Evolutionary conservation across 1,140 invertebrate species (phyloP).

Genomic region (Drosophila lacertosa): DNA sequence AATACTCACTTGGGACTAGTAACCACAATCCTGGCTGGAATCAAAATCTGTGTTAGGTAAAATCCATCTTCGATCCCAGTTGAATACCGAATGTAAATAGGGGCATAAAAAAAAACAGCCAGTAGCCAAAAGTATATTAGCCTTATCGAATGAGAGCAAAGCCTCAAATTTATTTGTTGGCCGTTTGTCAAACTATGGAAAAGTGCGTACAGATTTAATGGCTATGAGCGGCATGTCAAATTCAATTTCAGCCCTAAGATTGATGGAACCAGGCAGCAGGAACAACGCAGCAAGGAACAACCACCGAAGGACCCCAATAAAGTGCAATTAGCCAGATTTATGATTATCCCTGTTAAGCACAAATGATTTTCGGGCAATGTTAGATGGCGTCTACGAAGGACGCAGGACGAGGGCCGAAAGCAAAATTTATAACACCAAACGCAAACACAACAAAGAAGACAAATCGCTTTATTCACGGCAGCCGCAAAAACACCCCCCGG

Average conservation of each 20-base stretch:
- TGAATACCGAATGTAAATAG: too few species aligned
- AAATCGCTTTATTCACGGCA: slow-evolving; percentile 80
- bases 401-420: slow-evolving; percentile 45
- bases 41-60: too few species aligned
- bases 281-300: slow-evolving; percentile 22
- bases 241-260: slow-evolving; percentile 74
- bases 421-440: slow-evolving; percentile 80
- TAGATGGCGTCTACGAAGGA: slow-evolving; percentile 57
- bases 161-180: slow-evolving; percentile 68
- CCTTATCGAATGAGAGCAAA: slow-evolving; percentile 65
- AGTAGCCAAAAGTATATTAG: slow-evolving; percentile 60
- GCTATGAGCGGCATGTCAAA: slow-evolving; percentile 74
- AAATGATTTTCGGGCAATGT: slow-evolving; percentile 83
- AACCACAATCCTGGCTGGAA: too few species aligned
- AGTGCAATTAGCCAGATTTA: slow-evolving; percentile 84
- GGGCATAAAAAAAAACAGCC: neutral
- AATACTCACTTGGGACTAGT: too few species aligned
- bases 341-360: slow-evolving; percentile 84
- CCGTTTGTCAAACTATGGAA: slow-evolving; percentile 46
- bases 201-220: slow-evolving; percentile 70
- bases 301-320: slow-evolving; percentile 71
- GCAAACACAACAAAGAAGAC: slow-evolving; percentile 81
- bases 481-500: slow-evolving; percentile 68
- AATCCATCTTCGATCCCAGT: too few species aligned
- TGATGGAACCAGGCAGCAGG: too few species aligned